Conservation (phyloP, 2,113 vertebrate genomes). For the Hemichromis elongatus region DNA sequence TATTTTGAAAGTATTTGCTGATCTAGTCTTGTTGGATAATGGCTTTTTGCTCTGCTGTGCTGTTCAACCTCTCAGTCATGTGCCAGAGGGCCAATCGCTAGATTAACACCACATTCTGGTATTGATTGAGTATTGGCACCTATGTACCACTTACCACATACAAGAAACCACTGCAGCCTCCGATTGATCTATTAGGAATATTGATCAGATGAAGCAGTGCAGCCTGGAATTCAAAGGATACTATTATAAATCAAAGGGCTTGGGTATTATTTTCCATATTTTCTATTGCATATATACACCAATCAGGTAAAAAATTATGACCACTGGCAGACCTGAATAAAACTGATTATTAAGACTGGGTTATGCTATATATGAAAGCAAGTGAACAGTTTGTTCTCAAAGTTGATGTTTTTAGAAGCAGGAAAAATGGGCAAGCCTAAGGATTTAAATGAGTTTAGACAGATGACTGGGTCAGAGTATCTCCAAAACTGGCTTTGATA, state of each 20-base stretch:
- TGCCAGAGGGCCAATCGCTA: conserved; percentile 56
- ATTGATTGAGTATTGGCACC: conserved; percentile 34
- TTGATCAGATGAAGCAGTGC: not conserved
- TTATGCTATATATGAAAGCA: not conserved
- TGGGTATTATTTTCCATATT: not conserved
- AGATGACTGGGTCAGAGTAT: not conserved
- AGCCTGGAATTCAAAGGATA: not conserved
- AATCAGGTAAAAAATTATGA: not conserved
- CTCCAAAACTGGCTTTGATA: not conserved
- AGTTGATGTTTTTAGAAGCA: not conserved
- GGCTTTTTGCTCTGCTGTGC: conserved; percentile 41
- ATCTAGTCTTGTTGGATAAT: conserved; percentile 46
- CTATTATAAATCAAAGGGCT: not conserved
- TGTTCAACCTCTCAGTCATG: conserved; percentile 34
- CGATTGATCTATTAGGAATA: conserved; percentile 1
- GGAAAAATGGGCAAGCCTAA: accelerated
- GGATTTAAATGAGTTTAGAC: not conserved
- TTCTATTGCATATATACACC: not conserved
- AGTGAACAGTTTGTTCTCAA: not conserved
- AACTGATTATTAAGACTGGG: not conserved
- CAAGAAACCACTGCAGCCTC: not conserved
- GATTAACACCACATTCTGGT: conserved; percentile 45
- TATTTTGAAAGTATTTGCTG: conserved; percentile 42
- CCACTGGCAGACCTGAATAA: not conserved
- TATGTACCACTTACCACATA: not conserved